Conservation (phyloP, 2,113 vertebrate genomes). For the Equus quagga region DNA sequence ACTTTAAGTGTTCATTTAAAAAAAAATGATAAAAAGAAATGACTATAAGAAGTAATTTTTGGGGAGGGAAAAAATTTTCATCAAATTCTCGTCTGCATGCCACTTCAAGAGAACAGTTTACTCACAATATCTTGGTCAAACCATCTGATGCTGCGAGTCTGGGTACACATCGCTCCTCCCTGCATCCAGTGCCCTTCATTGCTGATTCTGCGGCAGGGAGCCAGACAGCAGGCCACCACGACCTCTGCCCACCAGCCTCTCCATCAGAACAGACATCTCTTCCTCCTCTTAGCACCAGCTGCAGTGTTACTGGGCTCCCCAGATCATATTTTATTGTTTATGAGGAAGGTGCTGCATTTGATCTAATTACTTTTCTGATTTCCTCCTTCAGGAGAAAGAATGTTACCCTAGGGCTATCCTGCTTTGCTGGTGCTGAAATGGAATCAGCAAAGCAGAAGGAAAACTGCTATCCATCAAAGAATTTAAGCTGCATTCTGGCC, state of each 20-base stretch:
- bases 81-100: slow-evolving; percentile 33
- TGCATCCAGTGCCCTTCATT: slow-evolving; percentile 81
- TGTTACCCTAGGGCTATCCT: slow-evolving; percentile 32
- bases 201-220: slow-evolving; percentile 79
- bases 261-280: slow-evolving; percentile 80
- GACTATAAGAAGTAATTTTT: neutral
- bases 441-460: slow-evolving; percentile 4
- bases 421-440: neutral
- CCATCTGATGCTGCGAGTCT: slow-evolving; percentile 71
- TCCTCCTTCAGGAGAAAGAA: slow-evolving; percentile 64
- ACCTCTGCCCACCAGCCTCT: neutral
- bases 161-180: slow-evolving; percentile 70
- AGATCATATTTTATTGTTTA: slow-evolving; percentile 80
- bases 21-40: neutral
- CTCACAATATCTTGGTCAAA: slow-evolving; percentile 68
- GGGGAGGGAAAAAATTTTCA: neutral
- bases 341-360: slow-evolving; percentile 76
- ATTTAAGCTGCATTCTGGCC: neutral
- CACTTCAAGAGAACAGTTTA: neutral
- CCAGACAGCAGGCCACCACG: slow-evolving; percentile 67
- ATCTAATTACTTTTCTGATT: slow-evolving; percentile 72
- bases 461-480: neutral
- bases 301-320: slow-evolving; percentile 61
- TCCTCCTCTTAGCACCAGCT: slow-evolving; percentile 55
- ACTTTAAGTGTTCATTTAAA: neutral